A percentile compares a stretch with the other conserved stretches of the same genome.
Conservation (phyloP, 2,888 invertebrate species). For the Lepidochitona cinerea region DNA sequence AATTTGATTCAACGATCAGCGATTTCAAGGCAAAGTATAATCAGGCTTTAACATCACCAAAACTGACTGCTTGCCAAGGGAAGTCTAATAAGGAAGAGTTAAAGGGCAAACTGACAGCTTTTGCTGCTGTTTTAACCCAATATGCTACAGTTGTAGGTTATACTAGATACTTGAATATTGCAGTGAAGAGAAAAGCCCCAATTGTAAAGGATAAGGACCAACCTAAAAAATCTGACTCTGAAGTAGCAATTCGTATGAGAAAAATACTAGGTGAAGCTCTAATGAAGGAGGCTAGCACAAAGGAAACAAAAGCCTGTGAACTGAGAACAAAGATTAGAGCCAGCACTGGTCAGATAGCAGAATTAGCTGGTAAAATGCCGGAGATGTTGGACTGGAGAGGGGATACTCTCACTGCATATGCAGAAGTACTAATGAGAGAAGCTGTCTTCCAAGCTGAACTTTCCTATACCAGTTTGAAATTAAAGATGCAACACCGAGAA, state of each 20-base stretch:
- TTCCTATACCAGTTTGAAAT: conserved; percentile 57
- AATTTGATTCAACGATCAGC: conserved; percentile 20
- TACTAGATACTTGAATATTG: neutral
- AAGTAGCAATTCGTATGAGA: neutral
- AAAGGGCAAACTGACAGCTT: neutral
- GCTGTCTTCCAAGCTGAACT: conserved; percentile 81
- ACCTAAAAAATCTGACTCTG: neutral
- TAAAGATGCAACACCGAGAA: conserved; percentile 51
- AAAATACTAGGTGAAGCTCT: neutral
- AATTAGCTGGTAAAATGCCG: neutral
- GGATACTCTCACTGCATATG: conserved; percentile 39
- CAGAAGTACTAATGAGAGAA: conserved; percentile 80
- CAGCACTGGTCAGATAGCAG: neutral
- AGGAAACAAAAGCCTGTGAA: neutral
- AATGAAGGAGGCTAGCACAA: neutral
- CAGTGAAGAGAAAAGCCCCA: neutral
- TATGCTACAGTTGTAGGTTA: neutral
- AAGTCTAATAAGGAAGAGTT: neutral
- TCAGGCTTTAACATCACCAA: neutral
- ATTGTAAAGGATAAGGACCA: neutral
- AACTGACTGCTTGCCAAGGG: neutral
- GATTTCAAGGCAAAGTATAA: conserved; percentile 11
- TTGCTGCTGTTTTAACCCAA: neutral
- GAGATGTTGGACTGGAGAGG: neutral
- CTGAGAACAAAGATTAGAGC: neutral